Base-by-base conservation (phyloP, 1,140 invertebrate species). In the Bombyx mori region DNA sequence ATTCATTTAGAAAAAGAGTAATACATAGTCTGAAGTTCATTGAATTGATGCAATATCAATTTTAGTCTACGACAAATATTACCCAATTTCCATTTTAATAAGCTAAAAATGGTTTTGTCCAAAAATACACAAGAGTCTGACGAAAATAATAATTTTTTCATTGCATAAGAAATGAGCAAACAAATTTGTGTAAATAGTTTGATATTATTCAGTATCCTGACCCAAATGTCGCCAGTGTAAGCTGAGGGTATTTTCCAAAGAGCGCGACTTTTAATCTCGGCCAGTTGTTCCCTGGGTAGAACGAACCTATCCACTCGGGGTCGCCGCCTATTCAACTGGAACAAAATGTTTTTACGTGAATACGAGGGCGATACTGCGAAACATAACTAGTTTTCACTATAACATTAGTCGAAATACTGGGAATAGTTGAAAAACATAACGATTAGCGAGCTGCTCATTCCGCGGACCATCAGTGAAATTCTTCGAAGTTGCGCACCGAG, bases 261-360 rank as follows among this genome's bases (percentile, higher is more conserved):
- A 35, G 26, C 26, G 8, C 72, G 72, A 56, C 69, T 61, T 45
- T 72, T 58, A 52, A 68, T 55, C 10, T 70, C 73, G 7, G 61
- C 56, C 43, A 84, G 54, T 5, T 63, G 57, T 18, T 71, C 68
- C 8, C 79, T 66, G 7, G 77, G 61, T 6, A 61, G 54, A 48
- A 84, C 70, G 61, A 84, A 84, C 49, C 81, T 67, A 50, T 84
- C 81, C 22, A 70, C 61, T n/a, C 71, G 63, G 44, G 63, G 56
- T 22, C 66, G 52, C 42, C 71, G 66, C 12, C 44, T 59, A 43
- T 69, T 68, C 35, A 53, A 61, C 70, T 79, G 65, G 52, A 74
- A 69, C 52, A 49, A 52, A 44, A 55, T 10, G n/a, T 18, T 54
- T 58, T 59, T 51, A 35, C 18, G 42, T 44, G 12, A 26, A 49